A percentile compares a stretch with the other conserved stretches of the same genome.
Evolutionary conservation across 1,140 invertebrate genomes (phyloP).

Genomic region (Eueides isabella): DNA sequence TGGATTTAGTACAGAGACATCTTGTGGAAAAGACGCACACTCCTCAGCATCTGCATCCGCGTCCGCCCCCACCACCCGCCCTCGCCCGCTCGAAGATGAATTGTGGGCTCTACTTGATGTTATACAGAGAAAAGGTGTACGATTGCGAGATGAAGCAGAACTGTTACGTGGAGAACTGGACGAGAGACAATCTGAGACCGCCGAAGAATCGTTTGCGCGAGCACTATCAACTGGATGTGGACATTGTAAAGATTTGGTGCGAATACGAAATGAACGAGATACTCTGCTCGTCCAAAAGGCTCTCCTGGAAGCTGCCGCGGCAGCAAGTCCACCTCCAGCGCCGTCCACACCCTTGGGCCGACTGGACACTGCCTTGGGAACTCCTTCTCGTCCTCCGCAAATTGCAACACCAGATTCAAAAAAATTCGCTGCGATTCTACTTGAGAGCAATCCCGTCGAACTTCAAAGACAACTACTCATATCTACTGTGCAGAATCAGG

Average conservation of each 20-base stretch:
- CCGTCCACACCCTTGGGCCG: constrained; percentile 67
- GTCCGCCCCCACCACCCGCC: constrained; percentile 61
- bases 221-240: constrained; percentile 71
- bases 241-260: constrained; percentile 74
- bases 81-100: constrained; percentile 87
- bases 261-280: constrained; percentile 87
- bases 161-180: constrained; percentile 78
- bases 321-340: constrained; percentile 42
- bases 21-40: constrained; percentile 88
- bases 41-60: constrained; percentile 82
- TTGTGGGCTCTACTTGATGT: constrained; percentile 92
- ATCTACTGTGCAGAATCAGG: constrained; percentile 93
- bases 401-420: constrained; percentile 84
- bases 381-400: constrained; percentile 80
- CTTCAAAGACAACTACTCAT: constrained; percentile 92
- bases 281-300: constrained; percentile 86
- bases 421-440: constrained; percentile 91
- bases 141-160: constrained; percentile 87
- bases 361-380: constrained; percentile 81
- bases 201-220: constrained; percentile 78
- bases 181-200: constrained; percentile 73
- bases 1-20: constrained; percentile 92
- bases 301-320: constrained; percentile 87
- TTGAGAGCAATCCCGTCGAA: constrained; percentile 90
- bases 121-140: constrained; percentile 90